Base-by-base conservation (phyloP, 2,888 invertebrate species). In the Thalpophila matura region DNA sequence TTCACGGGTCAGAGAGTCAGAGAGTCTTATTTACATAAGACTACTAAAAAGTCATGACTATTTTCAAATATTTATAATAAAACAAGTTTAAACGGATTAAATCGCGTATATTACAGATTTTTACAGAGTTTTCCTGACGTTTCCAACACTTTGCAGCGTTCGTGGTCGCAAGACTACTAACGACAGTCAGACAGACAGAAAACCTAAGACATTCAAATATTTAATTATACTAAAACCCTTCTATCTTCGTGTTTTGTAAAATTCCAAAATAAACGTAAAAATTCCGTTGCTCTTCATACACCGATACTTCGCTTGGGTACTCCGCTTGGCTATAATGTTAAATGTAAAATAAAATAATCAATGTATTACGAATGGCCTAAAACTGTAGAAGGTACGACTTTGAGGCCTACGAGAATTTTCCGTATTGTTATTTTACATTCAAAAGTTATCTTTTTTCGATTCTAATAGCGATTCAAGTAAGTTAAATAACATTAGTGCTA, bases 401-500 rank as follows among this genome's bases (percentile, higher is more conserved):
- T 55, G 62, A 74, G 86, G 85, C 86, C 86, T 86, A 86, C 75
- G 76, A 83, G 77, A 84, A 77, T 77, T 72, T 86, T 84, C 76
- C 74, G 81, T 82, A 67, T 71, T 79, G 66, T 87, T 85, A 63
- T 81, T 84, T 83, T 82, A 55, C 73, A 79, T 77, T 79, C 59
- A 69, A 62, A 73, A 62, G 69, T 85, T 86, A 84, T 81, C 81
- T 82, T 85, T 81, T 73, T 91, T 83, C 85, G 89, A 92, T 91
- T 91, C 84, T 93, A 91, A 90, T 93, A 93, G 89, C 81, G 80
- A 88, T 90, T 90, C 87, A 81, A 87, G 92, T 91, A 92, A 92
- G 89, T 93, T 92, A 91, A 79, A 79, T 86, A 83, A 83, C 83
- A 87, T 92, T 92, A 94, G 92, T 90, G 92, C 92, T 94, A 92